These are phyloP conservation scores for Limnephilus lunatus DNA, from an alignment of 2,888 invertebrate genomes.

Conservation along the genomic window DNA sequence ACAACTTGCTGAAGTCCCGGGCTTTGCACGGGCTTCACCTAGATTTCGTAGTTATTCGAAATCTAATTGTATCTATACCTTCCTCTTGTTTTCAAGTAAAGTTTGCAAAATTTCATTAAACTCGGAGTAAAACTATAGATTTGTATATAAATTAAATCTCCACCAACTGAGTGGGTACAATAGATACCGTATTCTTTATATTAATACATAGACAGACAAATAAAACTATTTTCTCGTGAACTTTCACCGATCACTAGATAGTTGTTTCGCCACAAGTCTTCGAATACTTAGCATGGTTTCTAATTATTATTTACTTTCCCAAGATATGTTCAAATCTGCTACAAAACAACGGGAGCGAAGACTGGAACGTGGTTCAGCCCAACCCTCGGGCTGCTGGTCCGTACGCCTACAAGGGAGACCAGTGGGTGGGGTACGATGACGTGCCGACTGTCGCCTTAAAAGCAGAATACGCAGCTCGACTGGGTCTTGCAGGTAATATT, in stretches of 20 bases:
- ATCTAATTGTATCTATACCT: too few relatives aligned
- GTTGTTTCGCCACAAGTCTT: background rate
- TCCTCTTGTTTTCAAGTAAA: too few relatives aligned
- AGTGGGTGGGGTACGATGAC: slow-evolving; percentile 23
- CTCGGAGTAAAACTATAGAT: too few relatives aligned
- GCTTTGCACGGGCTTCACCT: too few relatives aligned
- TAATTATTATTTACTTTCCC: slow-evolving; percentile 67
- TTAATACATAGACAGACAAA: too few relatives aligned
- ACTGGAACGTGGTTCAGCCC: slow-evolving; percentile 79
- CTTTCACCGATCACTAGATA: background rate
- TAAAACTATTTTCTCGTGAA: background rate
- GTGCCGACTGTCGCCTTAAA: background rate
- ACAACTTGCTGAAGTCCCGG: too few relatives aligned
- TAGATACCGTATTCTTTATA: too few relatives aligned
- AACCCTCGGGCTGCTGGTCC: slow-evolving; percentile 83
- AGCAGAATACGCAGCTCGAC: background rate
- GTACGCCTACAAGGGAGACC: slow-evolving; percentile 78
- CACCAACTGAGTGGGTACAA: too few relatives aligned
- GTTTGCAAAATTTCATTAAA: too few relatives aligned
- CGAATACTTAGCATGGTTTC: background rate
- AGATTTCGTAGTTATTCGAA: too few relatives aligned
- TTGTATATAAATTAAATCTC: too few relatives aligned
- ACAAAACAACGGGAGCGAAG: background rate
- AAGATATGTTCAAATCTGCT: slow-evolving; percentile 10
- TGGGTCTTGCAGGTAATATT: background rate